Percentiles rank a stretch among this genome's conserved stretches.
These are phyloP conservation scores for Platysternon megacephalum DNA, from an alignment of 2,113 vertebrate genomes.

Conservation along the genomic window DNA sequence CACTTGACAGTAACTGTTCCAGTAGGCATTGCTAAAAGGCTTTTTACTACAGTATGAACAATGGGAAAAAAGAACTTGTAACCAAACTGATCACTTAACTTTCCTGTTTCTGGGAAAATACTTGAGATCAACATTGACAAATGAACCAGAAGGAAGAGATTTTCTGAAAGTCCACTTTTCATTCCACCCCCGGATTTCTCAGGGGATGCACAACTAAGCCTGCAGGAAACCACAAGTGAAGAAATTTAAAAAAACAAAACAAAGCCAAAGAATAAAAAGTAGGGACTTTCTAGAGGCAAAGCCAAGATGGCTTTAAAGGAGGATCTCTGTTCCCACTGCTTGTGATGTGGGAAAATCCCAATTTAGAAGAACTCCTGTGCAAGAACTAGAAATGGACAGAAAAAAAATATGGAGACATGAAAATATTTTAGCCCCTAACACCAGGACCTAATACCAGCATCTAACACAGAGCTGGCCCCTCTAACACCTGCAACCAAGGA, in stretches of 20 bases:
- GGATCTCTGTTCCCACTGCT: slow-evolving; percentile 64
- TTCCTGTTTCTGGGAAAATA: slow-evolving; percentile 58
- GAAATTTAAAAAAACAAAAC: slow-evolving; percentile 33
- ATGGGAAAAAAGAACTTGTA: slow-evolving; percentile 3
- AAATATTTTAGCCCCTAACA: slow-evolving; percentile 4
- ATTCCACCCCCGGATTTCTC: slow-evolving; percentile 66
- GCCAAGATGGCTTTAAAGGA: slow-evolving; percentile 26
- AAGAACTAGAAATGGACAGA: neutral
- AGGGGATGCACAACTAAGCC: slow-evolving; percentile 49
- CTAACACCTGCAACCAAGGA: neutral
- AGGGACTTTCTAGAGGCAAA: slow-evolving; percentile 37
- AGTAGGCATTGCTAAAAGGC: slow-evolving; percentile 12
- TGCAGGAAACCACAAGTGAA: slow-evolving; percentile 12
- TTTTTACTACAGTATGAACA: slow-evolving; percentile 44
- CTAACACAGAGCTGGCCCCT: neutral
- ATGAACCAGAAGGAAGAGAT: slow-evolving; percentile 48
- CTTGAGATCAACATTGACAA: slow-evolving; percentile 20
- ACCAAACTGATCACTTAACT: neutral
- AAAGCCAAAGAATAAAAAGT: slow-evolving; percentile 18
- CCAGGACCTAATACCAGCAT: neutral
- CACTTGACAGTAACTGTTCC: neutral
- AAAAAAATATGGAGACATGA: neutral
- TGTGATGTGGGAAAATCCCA: slow-evolving; percentile 40
- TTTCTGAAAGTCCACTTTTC: slow-evolving; percentile 42
- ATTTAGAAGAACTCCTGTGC: neutral